phyloP scores from a whole-genome alignment of 2,888 invertebrate genomes.

The Agonopterix arenella region DNA sequence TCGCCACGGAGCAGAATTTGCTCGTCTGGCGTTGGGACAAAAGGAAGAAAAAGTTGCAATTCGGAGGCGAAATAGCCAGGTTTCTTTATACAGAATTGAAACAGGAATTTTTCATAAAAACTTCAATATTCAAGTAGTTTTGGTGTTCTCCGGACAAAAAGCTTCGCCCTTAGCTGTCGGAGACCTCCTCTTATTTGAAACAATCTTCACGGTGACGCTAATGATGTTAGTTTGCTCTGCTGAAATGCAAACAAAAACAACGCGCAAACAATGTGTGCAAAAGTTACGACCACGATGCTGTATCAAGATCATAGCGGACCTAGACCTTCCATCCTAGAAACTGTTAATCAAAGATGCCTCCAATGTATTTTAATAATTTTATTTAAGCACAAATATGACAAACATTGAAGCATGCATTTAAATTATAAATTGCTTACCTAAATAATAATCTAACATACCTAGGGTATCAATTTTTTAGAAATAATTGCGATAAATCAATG shows the following conservation, averaged over 20 bases:
- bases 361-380: constrained; percentile 44
- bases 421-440: constrained; percentile 49
- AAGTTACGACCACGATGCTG: constrained; percentile 24
- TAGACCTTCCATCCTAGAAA: constrained; percentile 2
- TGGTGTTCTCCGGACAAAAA: too few species aligned
- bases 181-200: too few species aligned
- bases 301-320: not conserved
- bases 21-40: too few species aligned
- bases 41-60: too few species aligned
- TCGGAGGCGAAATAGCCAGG: too few species aligned
- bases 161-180: too few species aligned
- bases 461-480: constrained; percentile 12
- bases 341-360: constrained; percentile 20
- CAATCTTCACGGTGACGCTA: too few species aligned
- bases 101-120: too few species aligned
- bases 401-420: constrained; percentile 59
- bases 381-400: constrained; percentile 71
- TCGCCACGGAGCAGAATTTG: too few species aligned
- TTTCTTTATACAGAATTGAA: too few species aligned
- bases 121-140: too few species aligned
- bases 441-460: constrained; percentile 31
- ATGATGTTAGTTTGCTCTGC: constrained; percentile 10
- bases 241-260: constrained; percentile 54
- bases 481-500: constrained; percentile 3
- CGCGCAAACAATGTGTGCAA: constrained; percentile 63